These are phyloP conservation scores for Aphyosemion australe DNA, from an alignment of 2,113 vertebrate genomes.

Conservation along the genomic window DNA sequence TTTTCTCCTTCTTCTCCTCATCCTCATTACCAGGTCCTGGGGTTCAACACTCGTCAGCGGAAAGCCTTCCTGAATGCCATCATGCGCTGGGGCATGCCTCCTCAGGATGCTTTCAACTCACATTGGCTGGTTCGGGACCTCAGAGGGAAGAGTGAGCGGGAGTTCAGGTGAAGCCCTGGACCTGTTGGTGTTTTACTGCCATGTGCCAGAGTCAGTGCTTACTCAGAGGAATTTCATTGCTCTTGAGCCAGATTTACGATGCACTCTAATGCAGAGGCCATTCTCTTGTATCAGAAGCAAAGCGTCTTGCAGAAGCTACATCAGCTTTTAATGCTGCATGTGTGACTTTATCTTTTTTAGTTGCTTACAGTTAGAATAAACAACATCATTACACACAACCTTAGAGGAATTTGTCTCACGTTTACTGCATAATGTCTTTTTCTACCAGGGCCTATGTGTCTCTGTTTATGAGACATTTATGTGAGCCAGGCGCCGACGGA, in stretches of 20 bases:
- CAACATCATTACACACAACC: background rate
- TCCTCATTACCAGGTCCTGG: conserved; percentile 85
- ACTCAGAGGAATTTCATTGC: background rate
- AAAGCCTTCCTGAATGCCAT: conserved; percentile 98
- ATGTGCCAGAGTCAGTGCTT: background rate
- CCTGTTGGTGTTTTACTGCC: background rate
- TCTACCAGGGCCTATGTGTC: conserved; percentile 91
- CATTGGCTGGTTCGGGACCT: conserved; percentile 97
- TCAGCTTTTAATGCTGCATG: background rate
- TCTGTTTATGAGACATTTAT: conserved; percentile 96
- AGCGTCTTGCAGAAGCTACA: no score
- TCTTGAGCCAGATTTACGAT: background rate
- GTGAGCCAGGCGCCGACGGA: conserved; percentile 93
- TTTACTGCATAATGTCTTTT: background rate
- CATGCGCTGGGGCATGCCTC: conserved; percentile 99
- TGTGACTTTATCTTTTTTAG: background rate
- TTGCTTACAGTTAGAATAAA: conserved; percentile 7
- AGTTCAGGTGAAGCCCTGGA: conserved; percentile 86
- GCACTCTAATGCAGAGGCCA: background rate
- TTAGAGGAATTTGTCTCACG: background rate
- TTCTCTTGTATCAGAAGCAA: background rate
- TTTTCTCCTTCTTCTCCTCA: background rate
- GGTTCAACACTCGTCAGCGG: conserved; percentile 95
- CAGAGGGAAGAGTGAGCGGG: conserved; percentile 94
- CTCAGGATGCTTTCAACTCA: conserved; percentile 98